Base-by-base conservation (phyloP, 2,888 invertebrate genomes). In the Strigamia crassipes region DNA sequence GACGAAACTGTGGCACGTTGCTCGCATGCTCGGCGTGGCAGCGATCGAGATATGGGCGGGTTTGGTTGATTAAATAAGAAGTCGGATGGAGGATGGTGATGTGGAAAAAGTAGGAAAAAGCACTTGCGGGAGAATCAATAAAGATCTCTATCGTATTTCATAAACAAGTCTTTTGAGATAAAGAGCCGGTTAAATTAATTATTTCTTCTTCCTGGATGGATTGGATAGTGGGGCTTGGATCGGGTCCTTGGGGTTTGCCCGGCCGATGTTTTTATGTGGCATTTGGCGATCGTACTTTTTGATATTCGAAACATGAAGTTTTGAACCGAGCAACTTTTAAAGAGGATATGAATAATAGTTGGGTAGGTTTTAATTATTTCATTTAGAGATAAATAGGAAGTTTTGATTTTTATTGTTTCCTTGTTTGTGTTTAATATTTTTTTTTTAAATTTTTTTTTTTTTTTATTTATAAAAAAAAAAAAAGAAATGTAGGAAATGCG, bases 21-120 rank as follows among this genome's bases (percentile, higher is more conserved):
- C 51, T n/a, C 51, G 51, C n/a, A n/a, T n/a, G n/a, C n/a, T n/a
- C n/a, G n/a, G 51, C 51, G 51, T 51, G 51, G 51, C 51, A 51
- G 51, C 51, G 51, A 51, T 51, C 51, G 51, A 9, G 51, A 51
- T 51, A n/a, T n/a, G 51, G 51, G 51, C 51, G 51, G 51, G 51
- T 18, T 51, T n/a, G 51, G 51, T 51, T 51, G 51, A 51, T 51
- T 51, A 51, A 51, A 51, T 51, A 51, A 51, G 51, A 51, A 51
- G 51, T 51, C 51, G 51, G 51, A 51, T 51, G 51, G 51, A 51
- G 51, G 51, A 51, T 51, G 51, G n/a, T 2, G 18, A 15, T 15
- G 51, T 1, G 1, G 18, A 51, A 51, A 51, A 51, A 51, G 2
- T 18, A 51, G 51, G n/a, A 51, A 46, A 46, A 51, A 51, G 51